Conservation (phyloP, 2,888 invertebrate species). For the Caenorhabditis sp. region DNA sequence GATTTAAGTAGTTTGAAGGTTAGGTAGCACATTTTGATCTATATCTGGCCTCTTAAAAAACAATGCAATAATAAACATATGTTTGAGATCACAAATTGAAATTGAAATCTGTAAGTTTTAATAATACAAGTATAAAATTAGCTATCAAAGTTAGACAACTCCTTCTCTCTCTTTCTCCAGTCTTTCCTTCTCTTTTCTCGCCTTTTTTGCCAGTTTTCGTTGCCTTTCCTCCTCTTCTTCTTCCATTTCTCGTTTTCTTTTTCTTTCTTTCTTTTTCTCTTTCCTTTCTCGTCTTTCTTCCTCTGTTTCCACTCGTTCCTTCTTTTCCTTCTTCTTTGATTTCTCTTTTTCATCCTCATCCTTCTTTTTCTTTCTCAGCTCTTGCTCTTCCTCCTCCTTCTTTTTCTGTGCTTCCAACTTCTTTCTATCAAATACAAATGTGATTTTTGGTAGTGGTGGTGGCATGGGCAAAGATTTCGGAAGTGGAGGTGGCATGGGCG, state of each 20-base stretch:
- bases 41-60: no score
- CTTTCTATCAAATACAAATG: slow-evolving; percentile 1
- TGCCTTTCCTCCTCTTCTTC: slow-evolving; percentile 26
- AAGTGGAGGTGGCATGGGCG: neutral
- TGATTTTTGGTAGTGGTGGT: neutral
- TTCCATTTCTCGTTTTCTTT: slow-evolving; percentile 18
- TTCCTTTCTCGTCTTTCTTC: neutral
- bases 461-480: neutral
- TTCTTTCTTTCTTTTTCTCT: neutral
- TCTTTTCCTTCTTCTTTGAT: neutral
- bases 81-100: no score
- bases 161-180: neutral
- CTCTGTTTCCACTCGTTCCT: slow-evolving; percentile 3
- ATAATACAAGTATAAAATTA: no score
- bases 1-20: no score
- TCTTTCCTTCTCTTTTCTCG: neutral
- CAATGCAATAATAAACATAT: no score
- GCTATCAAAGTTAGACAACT: no score
- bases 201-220: slow-evolving; percentile 12
- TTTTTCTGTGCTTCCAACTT: slow-evolving; percentile 4
- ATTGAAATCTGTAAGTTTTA: no score
- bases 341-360: slow-evolving; percentile 8
- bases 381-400: neutral
- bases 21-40: no score
- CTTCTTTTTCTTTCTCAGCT: neutral